Percentiles rank a stretch among this genome's conserved stretches.
phyloP scores from a whole-genome alignment of 2,797 vertebrate species.

The Aphelocoma californica region DNA sequence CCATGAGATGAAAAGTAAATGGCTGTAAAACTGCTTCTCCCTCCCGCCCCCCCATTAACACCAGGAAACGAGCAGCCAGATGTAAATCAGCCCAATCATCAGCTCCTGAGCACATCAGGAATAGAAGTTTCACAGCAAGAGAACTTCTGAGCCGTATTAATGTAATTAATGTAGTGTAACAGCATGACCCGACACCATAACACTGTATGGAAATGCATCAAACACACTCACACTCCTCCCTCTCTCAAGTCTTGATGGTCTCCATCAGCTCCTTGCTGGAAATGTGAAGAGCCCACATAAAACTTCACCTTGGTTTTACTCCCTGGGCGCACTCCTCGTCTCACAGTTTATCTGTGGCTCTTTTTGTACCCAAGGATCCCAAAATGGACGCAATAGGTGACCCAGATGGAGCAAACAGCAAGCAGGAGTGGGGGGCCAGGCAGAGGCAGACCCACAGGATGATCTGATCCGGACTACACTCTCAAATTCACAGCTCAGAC shows the following conservation, averaged over 20 bases:
- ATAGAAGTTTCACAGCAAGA: constrained; percentile 28
- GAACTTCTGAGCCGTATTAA: background rate
- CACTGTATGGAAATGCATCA: background rate
- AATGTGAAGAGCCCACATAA: background rate
- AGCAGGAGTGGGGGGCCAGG: background rate
- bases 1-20: constrained; percentile 50
- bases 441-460: background rate
- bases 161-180: constrained; percentile 25
- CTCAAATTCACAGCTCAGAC: background rate
- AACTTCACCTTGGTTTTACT: background rate
- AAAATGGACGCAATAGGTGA: fast-evolving
- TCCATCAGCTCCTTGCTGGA: background rate
- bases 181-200: background rate
- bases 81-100: constrained; percentile 47
- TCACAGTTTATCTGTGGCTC: background rate
- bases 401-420: background rate
- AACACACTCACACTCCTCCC: background rate
- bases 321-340: fast-evolving
- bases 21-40: constrained; percentile 2
- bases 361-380: background rate
- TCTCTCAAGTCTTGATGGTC: background rate
- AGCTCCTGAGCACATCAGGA: background rate
- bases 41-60: background rate
- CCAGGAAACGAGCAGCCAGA: constrained; percentile 27
- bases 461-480: background rate